Conservation (phyloP, 2,113 vertebrate genomes). For the Silurus asotus region DNA sequence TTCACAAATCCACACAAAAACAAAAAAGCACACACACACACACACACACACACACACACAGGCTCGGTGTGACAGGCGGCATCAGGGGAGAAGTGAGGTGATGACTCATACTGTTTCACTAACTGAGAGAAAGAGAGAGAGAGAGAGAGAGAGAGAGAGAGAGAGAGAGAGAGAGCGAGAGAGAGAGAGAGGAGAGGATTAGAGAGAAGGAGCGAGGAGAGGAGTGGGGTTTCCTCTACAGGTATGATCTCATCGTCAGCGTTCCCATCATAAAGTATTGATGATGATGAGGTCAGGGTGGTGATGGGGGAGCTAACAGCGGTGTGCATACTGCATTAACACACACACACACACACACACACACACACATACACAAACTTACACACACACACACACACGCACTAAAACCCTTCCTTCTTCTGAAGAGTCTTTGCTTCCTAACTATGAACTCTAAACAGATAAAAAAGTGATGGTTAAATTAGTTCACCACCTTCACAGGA, state of each 20-base stretch:
- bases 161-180: slow-evolving; percentile 4
- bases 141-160: slow-evolving; percentile 27
- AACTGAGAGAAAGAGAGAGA: neutral
- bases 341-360: neutral
- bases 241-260: slow-evolving; percentile 56
- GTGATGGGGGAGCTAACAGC: slow-evolving; percentile 10
- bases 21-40: neutral
- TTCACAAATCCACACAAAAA: neutral
- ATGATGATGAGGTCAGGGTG: slow-evolving; percentile 54
- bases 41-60: neutral
- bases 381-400: too few relatives aligned
- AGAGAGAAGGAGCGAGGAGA: neutral
- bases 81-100: slow-evolving; percentile 42
- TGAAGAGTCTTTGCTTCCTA: neutral
- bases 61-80: slow-evolving; percentile 19
- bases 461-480: neutral
- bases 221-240: slow-evolving; percentile 48
- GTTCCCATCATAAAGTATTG: slow-evolving; percentile 41
- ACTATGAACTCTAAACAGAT: neutral
- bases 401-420: neutral
- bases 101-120: slow-evolving; percentile 51
- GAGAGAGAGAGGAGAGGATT: slow-evolving; percentile 8
- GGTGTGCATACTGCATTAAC: slow-evolving; percentile 9
- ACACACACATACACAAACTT: neutral
- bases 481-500: too few relatives aligned